Base-by-base conservation (phyloP, 2,888 invertebrate species). In the Podabrus alpinus region DNA sequence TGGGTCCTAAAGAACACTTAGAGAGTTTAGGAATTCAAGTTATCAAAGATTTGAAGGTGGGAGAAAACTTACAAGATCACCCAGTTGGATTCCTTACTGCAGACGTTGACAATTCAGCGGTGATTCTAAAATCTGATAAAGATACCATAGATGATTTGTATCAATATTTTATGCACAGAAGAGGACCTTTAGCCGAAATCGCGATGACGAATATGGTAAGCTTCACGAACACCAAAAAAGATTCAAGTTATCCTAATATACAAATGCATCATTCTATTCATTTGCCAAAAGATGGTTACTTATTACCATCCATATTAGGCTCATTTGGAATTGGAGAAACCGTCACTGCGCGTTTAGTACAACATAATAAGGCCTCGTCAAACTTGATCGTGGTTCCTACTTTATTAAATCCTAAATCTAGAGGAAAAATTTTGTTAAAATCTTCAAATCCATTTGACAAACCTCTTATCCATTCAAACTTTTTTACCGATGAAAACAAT, bases 401-500 rank as follows among this genome's bases (percentile, higher is more conserved):
- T 0, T 80, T 90, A 17, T 72, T 89, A 9, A 86, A 87, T 78
- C 90, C 90, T 0, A 88, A 89, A 83, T 90, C 90, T 0, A 87
- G 86, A 61, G 92, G 92, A 15, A 82, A 83, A 74, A 81, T 94
- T 5, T 86, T 87, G 74, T 83, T 94, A 7, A 83, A 84, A 59
- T 89, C 90, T 0, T 85, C 84, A 0, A 85, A 93, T 83, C 92
- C 92, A 0, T 84, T 86, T 29, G 90, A 91, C 9, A 85, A 89
- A 66, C 93, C 93, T 0, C 80, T 88, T 17, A 90, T 94, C 59
- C 87, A 90, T 81, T 88, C 92, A 1, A 92, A 92, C 81, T 93
- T 93, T 83, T 88, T 94, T 17, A 83, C 86, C 0, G 88, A 92
- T 15, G 82, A 85, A 0, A 85, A 88, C 71, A 92, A 69, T 7